Evolutionary conservation across 2,797 vertebrate species (phyloP), one percentile per base, ranked within the genome.

Genomic region (Pseudocheirus occidentalis): DNA sequence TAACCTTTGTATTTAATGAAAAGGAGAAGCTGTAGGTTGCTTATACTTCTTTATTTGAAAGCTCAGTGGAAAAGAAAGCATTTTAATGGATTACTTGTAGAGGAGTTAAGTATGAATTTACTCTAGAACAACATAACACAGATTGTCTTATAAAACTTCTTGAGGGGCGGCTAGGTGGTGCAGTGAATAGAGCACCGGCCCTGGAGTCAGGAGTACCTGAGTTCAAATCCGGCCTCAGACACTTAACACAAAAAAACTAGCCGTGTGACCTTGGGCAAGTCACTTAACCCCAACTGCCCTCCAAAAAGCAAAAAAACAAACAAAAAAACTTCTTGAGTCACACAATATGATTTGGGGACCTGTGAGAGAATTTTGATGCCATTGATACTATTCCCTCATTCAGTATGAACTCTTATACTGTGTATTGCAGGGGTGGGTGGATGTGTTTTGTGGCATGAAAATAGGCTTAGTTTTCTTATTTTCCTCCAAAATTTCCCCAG

Each of bases 1-100:
- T 96, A 91, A 96, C 11, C 1, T 94, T 93, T 3, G 11, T 95
- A n/a, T 81, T 91, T 93, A 95, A 92, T 34, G 81, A 87, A 87
- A 87, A 50, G 73, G 73, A 87, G 73, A 40, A 31, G 93, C 94
- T 94, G 40, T 59, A 92, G 29, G 31, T 96, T 24, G 91, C 14
- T 16, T 11, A 87, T 12, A 87, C 73, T 55, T 0, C 50, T 46
- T 93, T 81, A 62, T 89, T 59, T 89, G 46, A 10, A 92, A 94
- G 73, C 96, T 93, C 21, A 55, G 92, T 28, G 95, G 59, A 66
- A 92, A 96, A 95, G 27, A 94, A 90, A 93, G 58, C 90, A 90
- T 40, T 91, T 93, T 95, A 53, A 50, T 96, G 34, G 2, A 16
- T 94, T 96, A 24, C 31, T 96, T 53, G 62, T 91, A 57, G 62